A percentile compares a stretch with the other conserved stretches of the same genome.
phyloP scores from a whole-genome alignment of 2,113 vertebrate species.

The Platichthys stellatus region DNA sequence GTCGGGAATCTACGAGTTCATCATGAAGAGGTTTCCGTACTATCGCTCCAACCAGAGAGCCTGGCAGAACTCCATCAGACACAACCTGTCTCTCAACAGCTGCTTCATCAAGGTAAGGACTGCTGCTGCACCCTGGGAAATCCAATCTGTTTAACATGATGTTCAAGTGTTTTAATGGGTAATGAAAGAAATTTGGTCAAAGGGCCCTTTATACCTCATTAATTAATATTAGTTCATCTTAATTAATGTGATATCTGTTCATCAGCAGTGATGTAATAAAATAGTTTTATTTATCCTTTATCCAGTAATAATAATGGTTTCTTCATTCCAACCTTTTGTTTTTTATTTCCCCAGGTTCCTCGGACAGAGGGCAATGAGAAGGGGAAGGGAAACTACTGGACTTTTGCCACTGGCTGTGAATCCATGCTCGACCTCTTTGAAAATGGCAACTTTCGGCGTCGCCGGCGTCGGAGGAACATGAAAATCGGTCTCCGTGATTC shows the following conservation, averaged over 20 bases:
- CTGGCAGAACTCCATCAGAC: slow-evolving; percentile 98
- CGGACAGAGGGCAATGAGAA: slow-evolving; percentile 94
- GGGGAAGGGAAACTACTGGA: slow-evolving; percentile 98
- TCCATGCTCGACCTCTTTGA: slow-evolving; percentile 98
- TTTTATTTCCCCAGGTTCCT: slow-evolving; percentile 85
- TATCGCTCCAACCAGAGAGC: slow-evolving; percentile 97
- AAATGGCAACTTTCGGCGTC: slow-evolving; percentile 93
- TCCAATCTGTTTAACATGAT: no score
- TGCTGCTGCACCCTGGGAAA: neutral
- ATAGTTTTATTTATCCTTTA: no score
- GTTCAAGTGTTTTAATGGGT: no score
- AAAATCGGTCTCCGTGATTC: slow-evolving; percentile 85
- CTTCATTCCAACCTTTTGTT: no score
- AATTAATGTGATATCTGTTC: neutral
- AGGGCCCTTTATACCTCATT: neutral
- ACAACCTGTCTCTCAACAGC: slow-evolving; percentile 98
- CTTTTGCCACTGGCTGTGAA: slow-evolving; percentile 94
- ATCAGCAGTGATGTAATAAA: no score
- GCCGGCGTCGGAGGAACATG: slow-evolving; percentile 88
- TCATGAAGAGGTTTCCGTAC: slow-evolving; percentile 96
- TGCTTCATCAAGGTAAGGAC: slow-evolving; percentile 94
- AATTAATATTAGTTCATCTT: no score
- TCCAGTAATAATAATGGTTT: neutral
- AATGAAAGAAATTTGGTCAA: neutral
- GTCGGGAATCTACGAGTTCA: slow-evolving; percentile 98